These are phyloP conservation scores for Xanthostigma xanthostigma DNA, from an alignment of 2,888 invertebrate species.

Conservation along the genomic window DNA sequence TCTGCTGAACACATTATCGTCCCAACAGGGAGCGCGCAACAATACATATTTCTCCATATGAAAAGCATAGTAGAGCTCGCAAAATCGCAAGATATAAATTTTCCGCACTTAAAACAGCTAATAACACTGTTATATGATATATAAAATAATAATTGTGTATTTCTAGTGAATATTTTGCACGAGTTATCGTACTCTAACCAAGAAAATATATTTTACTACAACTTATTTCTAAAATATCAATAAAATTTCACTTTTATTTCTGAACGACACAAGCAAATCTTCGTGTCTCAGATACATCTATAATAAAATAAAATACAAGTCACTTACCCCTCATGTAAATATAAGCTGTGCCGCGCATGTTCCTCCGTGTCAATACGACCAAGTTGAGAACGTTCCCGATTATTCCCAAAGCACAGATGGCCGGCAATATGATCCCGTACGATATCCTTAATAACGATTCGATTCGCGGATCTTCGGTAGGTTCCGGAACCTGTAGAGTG, in stretches of 20 bases:
- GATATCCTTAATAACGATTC: slow-evolving; percentile 41
- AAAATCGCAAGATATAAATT: no score
- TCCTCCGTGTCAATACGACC: slow-evolving; percentile 58
- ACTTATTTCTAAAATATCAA: no score
- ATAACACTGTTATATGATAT: no score
- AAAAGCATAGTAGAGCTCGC: no score
- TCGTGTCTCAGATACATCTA: neutral
- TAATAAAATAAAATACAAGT: slow-evolving; percentile 2
- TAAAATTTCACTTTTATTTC: neutral
- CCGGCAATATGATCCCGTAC: slow-evolving; percentile 50
- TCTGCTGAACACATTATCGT: no score
- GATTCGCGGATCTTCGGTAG: slow-evolving; percentile 41
- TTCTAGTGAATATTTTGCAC: no score
- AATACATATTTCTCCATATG: no score
- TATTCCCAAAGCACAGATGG: slow-evolving; percentile 56
- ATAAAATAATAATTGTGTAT: no score
- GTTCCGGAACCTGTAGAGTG: slow-evolving; percentile 20
- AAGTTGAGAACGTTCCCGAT: slow-evolving; percentile 65
- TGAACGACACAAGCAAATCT: neutral
- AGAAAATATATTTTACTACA: no score
- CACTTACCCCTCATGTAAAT: slow-evolving; percentile 60
- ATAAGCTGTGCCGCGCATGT: slow-evolving; percentile 66
- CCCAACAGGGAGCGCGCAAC: no score
- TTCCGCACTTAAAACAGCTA: no score
- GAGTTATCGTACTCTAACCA: no score